Base-by-base conservation (phyloP, 2,797 vertebrate genomes). In the Rhincodon typus region DNA sequence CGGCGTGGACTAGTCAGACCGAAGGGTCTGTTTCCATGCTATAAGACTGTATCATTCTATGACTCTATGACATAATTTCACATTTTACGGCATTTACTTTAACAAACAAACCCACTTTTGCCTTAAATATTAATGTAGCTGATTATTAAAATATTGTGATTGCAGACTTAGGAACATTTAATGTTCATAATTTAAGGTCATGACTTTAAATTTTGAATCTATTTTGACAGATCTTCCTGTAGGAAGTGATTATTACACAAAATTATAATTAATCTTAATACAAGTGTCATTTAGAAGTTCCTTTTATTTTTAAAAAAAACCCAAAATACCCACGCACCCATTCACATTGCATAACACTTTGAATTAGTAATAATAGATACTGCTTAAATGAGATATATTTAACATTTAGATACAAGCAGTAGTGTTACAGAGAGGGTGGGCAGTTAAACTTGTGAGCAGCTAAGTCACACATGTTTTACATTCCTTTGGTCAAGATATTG, bases 141-240 rank as follows among this genome's bases (percentile, higher is more conserved):
- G 27, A 34, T 53, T 50, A 74, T 74, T 25, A 34, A 27, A 94
- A 13, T 19, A 12, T 19, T 4, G 30, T 30, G 34, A 57, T 21
- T 91, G 88, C 34, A 30, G 38, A 34, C 21, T 91, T 69, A 27
- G 57, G 12, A 34, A 50, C 19, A 88, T 95, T 88, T 62, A 62
- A 62, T 12, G 12, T 62, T 13, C 57, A 62, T 62, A 12, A 13
- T 62, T 62, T 90, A 46, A 70, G 53, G 13, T 90, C 7, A 67
- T 57, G 38, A 70, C 42, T 74, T 88, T 90, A 53, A 46, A 94
- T 94, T 19, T 94, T 62, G 87, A 94, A 67, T 96, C 25, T 53
- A 19, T 53, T 13, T 97, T 97, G 95, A 87, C 96, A 99, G 99
- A 99, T 96, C 96, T 98, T 50, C 98, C 99, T 1, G 98, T 99